phyloP scores from a whole-genome alignment of 2,797 vertebrate genomes.

The Sebastes itinus region DNA sequence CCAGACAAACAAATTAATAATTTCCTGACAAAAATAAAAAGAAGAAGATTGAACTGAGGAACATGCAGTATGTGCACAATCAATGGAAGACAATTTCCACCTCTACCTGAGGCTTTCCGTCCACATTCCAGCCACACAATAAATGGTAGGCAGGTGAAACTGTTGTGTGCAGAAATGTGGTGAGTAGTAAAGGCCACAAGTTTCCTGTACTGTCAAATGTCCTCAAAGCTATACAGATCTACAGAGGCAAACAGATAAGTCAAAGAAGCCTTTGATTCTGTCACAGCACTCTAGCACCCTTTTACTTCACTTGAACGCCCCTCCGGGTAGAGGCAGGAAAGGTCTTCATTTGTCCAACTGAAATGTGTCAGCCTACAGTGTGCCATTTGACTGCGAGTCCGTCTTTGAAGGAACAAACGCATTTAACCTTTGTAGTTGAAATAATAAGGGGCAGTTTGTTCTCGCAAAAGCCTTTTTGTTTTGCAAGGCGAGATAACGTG shows the following conservation, averaged over 20 bases:
- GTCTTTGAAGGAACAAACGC: constrained; percentile 66
- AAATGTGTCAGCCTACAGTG: constrained; percentile 57
- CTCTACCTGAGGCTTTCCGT: constrained; percentile 23
- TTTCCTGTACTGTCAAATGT: constrained; percentile 60
- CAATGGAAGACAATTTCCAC: constrained; percentile 35
- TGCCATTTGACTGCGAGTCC: constrained; percentile 65
- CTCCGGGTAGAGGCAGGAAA: constrained; percentile 58
- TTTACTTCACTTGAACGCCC: constrained; percentile 58
- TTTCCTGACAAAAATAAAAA: constrained; percentile 42
- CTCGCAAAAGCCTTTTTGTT: constrained; percentile 44
- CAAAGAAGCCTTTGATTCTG: constrained; percentile 68
- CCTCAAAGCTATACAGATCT: constrained; percentile 62
- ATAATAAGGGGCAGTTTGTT: constrained; percentile 66
- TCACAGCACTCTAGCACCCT: constrained; percentile 53
- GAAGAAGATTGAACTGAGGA: background rate
- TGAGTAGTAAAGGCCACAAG: constrained; percentile 52
- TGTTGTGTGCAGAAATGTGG: constrained; percentile 26
- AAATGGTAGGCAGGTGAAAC: constrained; percentile 36
- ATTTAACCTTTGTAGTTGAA: constrained; percentile 75
- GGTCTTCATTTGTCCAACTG: constrained; percentile 65
- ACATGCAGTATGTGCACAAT: constrained; percentile 26
- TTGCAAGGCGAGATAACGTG: constrained; percentile 45
- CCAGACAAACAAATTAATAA: constrained; percentile 41
- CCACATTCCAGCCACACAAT: constrained; percentile 15
- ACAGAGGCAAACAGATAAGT: constrained; percentile 66